Base-by-base conservation (phyloP, 1,140 invertebrate genomes). In the Nasonia vitripennis region DNA sequence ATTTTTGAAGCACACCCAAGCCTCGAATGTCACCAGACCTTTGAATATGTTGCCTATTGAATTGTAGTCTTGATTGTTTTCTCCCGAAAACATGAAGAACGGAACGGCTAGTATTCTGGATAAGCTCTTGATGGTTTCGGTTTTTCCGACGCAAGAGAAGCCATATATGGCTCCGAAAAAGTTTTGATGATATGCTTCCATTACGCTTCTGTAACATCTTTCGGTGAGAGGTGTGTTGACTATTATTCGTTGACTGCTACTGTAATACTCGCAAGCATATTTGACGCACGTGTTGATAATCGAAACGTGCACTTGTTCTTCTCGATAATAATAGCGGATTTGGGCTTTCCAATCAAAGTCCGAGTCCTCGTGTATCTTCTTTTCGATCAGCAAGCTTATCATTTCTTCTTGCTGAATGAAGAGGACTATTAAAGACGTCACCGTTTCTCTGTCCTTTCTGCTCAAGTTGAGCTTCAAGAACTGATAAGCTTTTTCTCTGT, bases 321-420 rank as follows among this genome's bases (percentile, higher is more conserved):
- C 75, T 80, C 79, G 41, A 83, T 83, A 98, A 91, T 98, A 98
- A 91, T 98, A 98, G 70, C 97, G 94, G 11, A 97, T 95, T 92
- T 98, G 98, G 88, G 97, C 96, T 88, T 97, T 94, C 98, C 98
- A 99, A 90, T 98, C 96, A 93, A 98, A 98, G 90, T 98, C 97
- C 4, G 93, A 94, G 0, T 95, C 92, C 78, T 87, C 89, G 23
- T 88, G 85, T 7, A 94, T 89, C 31, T 94, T 92, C 48, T 94
- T 93, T 0, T 93, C 88, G 12, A 94, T 90, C n/a, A 97, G 89
- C 51, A 94, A 89, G 9, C 91, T 90, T 12, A 95, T 90, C 9
- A 96, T 93, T 87, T 96, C 95, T 87, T 94, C 92, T 14, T 95
- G 94, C 87, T 96, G 94, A 31, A 95, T 94, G 87, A 95, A 93